Conservation (phyloP, 1,140 invertebrate species). For the Megathymus violae region DNA sequence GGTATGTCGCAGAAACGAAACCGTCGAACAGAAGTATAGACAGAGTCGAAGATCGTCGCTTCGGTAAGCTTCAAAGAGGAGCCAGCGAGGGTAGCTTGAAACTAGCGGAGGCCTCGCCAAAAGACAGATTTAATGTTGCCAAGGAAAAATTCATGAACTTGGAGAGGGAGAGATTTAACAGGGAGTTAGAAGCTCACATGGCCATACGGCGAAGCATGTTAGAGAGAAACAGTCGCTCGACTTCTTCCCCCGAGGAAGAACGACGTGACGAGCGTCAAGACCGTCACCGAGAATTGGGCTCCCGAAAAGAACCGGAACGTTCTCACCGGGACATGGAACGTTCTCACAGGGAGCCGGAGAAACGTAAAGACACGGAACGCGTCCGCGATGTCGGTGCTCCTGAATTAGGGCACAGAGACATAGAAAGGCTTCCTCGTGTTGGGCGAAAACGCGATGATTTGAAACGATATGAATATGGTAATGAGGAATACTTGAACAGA, state of each 20-base stretch:
- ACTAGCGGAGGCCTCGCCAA: conserved; percentile 84
- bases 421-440: conserved; percentile 74
- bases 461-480: conserved; percentile 71
- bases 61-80: conserved; percentile 71
- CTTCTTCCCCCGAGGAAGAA: conserved; percentile 81
- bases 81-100: conserved; percentile 78
- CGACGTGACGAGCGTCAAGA: conserved; percentile 74
- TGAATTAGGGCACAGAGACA: conserved; percentile 63
- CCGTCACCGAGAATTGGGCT: conserved; percentile 68
- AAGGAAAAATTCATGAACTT: conserved; percentile 92
- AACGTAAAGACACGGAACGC: conserved; percentile 68
- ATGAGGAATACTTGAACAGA: conserved; percentile 73
- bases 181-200: conserved; percentile 81
- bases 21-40: conserved; percentile 76
- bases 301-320: conserved; percentile 73
- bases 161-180: conserved; percentile 87
- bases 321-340: conserved; percentile 70
- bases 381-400: conserved; percentile 54
- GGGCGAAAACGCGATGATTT: conserved; percentile 70
- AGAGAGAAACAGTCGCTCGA: conserved; percentile 78
- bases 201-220: conserved; percentile 78
- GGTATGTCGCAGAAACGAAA: conserved; percentile 72
- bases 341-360: conserved; percentile 67
- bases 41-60: conserved; percentile 67
- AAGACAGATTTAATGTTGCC: conserved; percentile 92